Base-by-base conservation (phyloP, 2,113 vertebrate genomes). In the Climacteris rufus region DNA sequence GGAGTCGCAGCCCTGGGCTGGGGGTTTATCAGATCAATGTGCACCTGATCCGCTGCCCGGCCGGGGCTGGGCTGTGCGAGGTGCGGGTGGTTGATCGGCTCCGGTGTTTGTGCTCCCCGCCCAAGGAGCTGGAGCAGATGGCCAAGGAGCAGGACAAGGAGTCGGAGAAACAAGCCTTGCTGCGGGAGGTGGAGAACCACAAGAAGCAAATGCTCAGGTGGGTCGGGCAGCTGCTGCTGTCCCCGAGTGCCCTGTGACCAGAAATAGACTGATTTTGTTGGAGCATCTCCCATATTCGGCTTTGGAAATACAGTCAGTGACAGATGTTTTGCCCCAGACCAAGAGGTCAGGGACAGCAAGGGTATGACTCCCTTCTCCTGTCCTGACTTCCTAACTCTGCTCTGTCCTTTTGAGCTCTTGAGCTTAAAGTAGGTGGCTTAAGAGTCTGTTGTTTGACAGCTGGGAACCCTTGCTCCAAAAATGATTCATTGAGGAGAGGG, bases 121-220 rank as follows among this genome's bases (percentile, higher is more conserved):
- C 42, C 0, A 90, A 99, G 99, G 99, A 99, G 87, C 98, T 99
- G 25, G 99, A 99, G 66, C 99, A 99, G 96, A 98, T 98, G 95
- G 99, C 99, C 0, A 98, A 98, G 97, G 99, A 99, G 95, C 99
- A 99, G 91, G 99, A 99, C 97, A 99, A 98, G 93, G 99, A 99
- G 94, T 99, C 99, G 0, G 99, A 99, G 90, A 99, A 99, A 61
- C 98, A 98, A 60, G 83, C 95, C 28, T 89, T 99, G 40, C 96
- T 99, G 39, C 97, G 96, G 81, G 98, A 99, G 68, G 98, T 99
- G 63, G 99, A 99, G 68, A 99, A 98, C 76, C 99, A 99, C 91
- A 98, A 98, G 71, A 99, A 99, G 84, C 99, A 99, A 96, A 99
- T 99, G 99, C 97, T 99, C 75, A 99, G 99, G 99, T 99, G 93